phyloP scores from a whole-genome alignment of 2,113 vertebrate genomes.

The Misgurnus mizolepis region DNA sequence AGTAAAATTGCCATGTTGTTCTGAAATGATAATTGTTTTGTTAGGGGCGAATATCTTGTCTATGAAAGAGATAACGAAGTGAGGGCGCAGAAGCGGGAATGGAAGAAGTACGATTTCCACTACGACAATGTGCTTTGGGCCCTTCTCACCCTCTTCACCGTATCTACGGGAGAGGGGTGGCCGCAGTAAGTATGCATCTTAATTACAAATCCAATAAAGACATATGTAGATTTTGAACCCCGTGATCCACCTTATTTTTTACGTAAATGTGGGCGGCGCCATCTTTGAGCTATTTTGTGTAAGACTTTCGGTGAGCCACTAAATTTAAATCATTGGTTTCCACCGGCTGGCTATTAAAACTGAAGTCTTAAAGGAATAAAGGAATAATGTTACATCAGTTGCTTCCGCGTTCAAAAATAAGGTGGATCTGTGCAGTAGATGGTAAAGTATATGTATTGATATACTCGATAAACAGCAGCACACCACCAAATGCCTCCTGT shows the following conservation, averaged over 20 bases:
- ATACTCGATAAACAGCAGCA: background rate
- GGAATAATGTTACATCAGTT: no score
- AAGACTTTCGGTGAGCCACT: no score
- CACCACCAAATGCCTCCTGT: background rate
- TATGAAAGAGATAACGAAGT: slow-evolving; percentile 93
- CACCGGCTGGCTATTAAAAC: no score
- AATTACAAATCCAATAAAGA: background rate
- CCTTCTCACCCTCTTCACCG: slow-evolving; percentile 95
- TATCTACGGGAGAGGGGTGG: slow-evolving; percentile 97
- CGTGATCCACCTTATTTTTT: no score
- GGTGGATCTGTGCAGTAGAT: no score
- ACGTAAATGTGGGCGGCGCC: no score
- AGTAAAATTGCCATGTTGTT: slow-evolving; percentile 1
- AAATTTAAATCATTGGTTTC: no score
- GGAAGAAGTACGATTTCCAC: slow-evolving; percentile 97
- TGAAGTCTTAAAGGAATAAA: no score
- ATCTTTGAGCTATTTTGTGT: no score
- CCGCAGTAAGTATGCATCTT: slow-evolving; percentile 81
- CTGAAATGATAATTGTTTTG: slow-evolving; percentile 22
- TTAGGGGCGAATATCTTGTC: slow-evolving; percentile 90
- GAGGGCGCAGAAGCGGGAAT: slow-evolving; percentile 93
- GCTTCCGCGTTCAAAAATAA: no score
- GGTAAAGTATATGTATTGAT: no score
- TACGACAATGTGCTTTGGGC: slow-evolving; percentile 99
- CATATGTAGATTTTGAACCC: no score